Percentiles rank a stretch among this genome's conserved stretches.
Evolutionary conservation across 2,797 vertebrate genomes (phyloP).

Genomic region (Telmatherina bonti): DNA sequence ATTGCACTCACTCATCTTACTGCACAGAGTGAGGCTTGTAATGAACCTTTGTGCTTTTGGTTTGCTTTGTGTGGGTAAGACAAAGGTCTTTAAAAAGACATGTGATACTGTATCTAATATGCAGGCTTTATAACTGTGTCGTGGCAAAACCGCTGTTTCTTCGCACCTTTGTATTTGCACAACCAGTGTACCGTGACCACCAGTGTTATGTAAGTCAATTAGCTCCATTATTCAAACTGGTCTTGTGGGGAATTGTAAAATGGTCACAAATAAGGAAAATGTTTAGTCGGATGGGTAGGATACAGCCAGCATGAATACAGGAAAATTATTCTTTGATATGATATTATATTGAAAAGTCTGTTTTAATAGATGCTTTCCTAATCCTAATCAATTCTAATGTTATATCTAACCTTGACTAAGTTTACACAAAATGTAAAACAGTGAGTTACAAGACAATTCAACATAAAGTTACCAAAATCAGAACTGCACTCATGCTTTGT

Average conservation of each 20-base stretch:
- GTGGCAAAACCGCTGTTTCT: not conserved
- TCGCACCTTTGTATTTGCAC: too few species aligned
- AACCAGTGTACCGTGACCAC: too few species aligned
- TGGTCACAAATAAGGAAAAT: not conserved
- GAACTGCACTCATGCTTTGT: not conserved
- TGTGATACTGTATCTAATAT: not conserved
- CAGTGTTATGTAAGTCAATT: not conserved
- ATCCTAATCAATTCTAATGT: not conserved
- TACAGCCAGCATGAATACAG: not conserved
- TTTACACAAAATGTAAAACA: not conserved
- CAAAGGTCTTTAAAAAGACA: not conserved
- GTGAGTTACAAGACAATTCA: not conserved
- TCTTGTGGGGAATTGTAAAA: not conserved
- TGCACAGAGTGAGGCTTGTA: conserved; percentile 6
- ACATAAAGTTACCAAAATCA: too few species aligned
- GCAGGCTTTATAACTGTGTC: not conserved
- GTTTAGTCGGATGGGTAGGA: too few species aligned
- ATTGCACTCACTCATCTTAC: not conserved
- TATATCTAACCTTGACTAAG: not conserved
- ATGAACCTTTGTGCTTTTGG: conserved; percentile 8
- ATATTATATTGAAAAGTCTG: not conserved
- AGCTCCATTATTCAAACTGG: not conserved
- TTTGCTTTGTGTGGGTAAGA: not conserved
- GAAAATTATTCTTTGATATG: not conserved
- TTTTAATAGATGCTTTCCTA: not conserved